Percentiles rank a stretch among this genome's conserved stretches.
phyloP scores from a whole-genome alignment of 2,797 vertebrate genomes.

The Hoplostethus mediterraneus region DNA sequence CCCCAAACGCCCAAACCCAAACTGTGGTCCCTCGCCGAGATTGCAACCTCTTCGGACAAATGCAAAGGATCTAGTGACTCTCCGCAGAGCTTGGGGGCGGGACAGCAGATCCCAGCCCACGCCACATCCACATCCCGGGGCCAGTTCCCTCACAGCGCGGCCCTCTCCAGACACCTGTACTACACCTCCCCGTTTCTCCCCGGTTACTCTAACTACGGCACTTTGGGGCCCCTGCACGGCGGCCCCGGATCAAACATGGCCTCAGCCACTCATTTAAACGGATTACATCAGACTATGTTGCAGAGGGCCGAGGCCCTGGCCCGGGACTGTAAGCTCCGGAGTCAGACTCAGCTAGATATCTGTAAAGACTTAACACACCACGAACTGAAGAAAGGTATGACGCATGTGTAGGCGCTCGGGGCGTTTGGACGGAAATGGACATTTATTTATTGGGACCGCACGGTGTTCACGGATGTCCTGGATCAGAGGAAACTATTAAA shows the following conservation, averaged over 20 bases:
- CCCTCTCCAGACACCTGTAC: constrained; percentile 90
- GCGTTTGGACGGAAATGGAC: constrained; percentile 52
- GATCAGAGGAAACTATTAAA: constrained; percentile 24
- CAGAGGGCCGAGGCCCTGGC: constrained; percentile 86
- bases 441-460: constrained; percentile 65
- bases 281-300: constrained; percentile 92
- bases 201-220: constrained; percentile 90
- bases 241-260: constrained; percentile 75
- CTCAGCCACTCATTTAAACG: constrained; percentile 83
- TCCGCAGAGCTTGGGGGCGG: constrained; percentile 48
- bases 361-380: constrained; percentile 89
- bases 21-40: constrained; percentile 95
- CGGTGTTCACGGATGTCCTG: constrained; percentile 2
- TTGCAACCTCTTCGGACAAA: constrained; percentile 92
- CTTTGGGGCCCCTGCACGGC: constrained; percentile 87
- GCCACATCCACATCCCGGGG: constrained; percentile 75
- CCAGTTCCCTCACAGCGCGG: constrained; percentile 84
- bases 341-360: constrained; percentile 86
- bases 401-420: constrained; percentile 83
- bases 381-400: constrained; percentile 90
- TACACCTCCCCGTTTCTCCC: constrained; percentile 90
- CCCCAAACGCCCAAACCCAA: constrained; percentile 88
- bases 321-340: constrained; percentile 86
- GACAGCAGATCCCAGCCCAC: constrained; percentile 70
- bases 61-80: constrained; percentile 80